Conservation (phyloP, 30 jellyfish, hydroid and myxozoan species). For the Chironex yamaguchii region DNA sequence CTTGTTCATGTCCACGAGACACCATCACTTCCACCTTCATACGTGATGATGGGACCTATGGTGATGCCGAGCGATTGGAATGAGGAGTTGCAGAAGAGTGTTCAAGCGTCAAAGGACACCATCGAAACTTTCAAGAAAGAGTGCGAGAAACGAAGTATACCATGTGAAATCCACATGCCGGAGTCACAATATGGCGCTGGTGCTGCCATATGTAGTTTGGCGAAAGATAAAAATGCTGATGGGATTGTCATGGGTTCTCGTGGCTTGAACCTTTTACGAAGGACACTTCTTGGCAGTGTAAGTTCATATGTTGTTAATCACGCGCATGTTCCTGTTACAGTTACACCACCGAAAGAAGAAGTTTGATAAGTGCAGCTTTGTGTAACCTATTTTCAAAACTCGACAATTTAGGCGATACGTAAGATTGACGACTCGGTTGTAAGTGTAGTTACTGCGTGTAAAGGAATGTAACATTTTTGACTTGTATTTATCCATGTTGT, state of each 20-base stretch:
- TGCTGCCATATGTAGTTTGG: constrained; percentile 74
- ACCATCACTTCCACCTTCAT: constrained; percentile 74
- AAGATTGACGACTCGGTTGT: no score
- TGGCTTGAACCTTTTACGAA: constrained; percentile 66
- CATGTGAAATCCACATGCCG: constrained; percentile 33
- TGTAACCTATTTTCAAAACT: no score
- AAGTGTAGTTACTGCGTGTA: no score
- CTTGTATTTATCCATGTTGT: no score
- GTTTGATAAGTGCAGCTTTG: no score
- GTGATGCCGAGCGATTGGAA: constrained; percentile 78
- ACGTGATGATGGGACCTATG: constrained; percentile 83
- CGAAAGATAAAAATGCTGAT: constrained; percentile 71
- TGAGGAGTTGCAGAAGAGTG: constrained; percentile 74
- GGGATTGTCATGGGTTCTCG: constrained; percentile 86
- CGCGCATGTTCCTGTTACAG: constrained; percentile 77
- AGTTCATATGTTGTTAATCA: constrained; percentile 78
- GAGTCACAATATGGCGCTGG: constrained; percentile 75
- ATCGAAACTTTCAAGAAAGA: constrained; percentile 52
- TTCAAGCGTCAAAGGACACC: constrained; percentile 60
- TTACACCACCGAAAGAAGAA: constrained; percentile 69
- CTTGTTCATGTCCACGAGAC: constrained; percentile 75
- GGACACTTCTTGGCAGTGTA: constrained; percentile 81
- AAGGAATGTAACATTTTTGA: no score
- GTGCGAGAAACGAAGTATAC: constrained; percentile 53
- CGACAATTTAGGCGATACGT: no score